phyloP scores from a whole-genome alignment of 1,140 invertebrate species.

The Zaprionus vittiger region DNA sequence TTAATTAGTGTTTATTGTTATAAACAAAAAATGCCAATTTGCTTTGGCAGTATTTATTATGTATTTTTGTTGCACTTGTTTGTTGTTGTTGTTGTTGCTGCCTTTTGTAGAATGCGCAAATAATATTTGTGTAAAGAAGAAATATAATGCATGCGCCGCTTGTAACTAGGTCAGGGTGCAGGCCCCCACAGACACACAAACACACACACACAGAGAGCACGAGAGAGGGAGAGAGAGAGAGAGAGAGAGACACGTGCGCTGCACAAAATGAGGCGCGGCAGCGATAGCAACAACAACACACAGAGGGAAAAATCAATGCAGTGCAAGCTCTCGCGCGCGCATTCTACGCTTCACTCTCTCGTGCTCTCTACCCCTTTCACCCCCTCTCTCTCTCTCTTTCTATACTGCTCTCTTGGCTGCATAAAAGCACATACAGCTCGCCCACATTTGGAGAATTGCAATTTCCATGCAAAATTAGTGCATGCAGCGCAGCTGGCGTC shows the following conservation, averaged over 20 bases:
- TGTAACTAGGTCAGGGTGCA: constrained; percentile 83
- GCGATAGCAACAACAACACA: constrained; percentile 6
- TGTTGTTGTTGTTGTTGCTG: background rate
- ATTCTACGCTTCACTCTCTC: constrained; percentile 14
- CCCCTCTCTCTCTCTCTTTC: background rate
- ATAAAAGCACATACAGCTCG: constrained; percentile 8
- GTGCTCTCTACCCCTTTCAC: background rate
- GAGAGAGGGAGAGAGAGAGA: constrained; percentile 15
- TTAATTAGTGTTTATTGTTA: background rate
- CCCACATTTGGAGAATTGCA: constrained; percentile 35
- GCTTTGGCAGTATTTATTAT: background rate
- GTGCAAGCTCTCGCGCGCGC: constrained; percentile 32
- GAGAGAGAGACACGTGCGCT: constrained; percentile 35
- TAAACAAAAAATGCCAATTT: background rate
- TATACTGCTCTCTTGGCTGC: constrained; percentile 24
- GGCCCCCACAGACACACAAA: constrained; percentile 35
- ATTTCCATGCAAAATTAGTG: constrained; percentile 68
- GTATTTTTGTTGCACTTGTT: background rate
- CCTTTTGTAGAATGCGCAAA: constrained; percentile 38
- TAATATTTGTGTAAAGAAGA: constrained; percentile 32
- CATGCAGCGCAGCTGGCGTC: constrained; percentile 48
- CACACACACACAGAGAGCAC: constrained; percentile 14
- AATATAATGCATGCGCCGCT: constrained; percentile 55
- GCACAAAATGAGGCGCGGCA: constrained; percentile 43
- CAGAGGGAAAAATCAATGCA: constrained; percentile 65